Evolutionary conservation across 1,140 invertebrate species (phyloP), one percentile per base, ranked within the genome.

Genomic region (Cephus cinctus): DNA sequence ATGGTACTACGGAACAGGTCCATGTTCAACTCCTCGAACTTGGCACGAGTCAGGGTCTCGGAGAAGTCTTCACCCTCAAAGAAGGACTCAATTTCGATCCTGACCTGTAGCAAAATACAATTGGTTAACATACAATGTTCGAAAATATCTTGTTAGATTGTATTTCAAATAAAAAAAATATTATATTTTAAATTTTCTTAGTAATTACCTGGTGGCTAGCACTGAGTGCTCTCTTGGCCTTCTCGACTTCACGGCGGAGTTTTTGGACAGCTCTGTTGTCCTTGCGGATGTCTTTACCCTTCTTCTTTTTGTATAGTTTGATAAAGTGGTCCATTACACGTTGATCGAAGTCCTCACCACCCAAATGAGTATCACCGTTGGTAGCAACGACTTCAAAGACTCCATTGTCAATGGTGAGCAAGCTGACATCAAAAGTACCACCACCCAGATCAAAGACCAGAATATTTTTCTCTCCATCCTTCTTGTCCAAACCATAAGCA

Each of bases 1-100:
- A 99, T 83, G 2, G 98, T 99, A 18, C 92, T 95, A 63, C 93
- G 84, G 90, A 99, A 99, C 23, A 99, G 82, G 75, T 99, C 96
- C 90, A 98, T 96, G 82, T 99, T 99, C 66, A 99, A 79, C 76
- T 99, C 98, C 74, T 99, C 98, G 73, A 99, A 99, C 80, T 98
- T 98, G 63, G 98, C 97, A 66, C 98, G 84, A 47, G 98, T 99
- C 32, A 99, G 80, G 8, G 94, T 96, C 78, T 99, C 97, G n/a
- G 92, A 96, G 85, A 99, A 99, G 69, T 99, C 97, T 67, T 98
- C 95, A 61, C 96, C 96, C 69, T 99, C 96, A 65, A 92, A 98
- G 83, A 99, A 92, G 11, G 94, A 97, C 80, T 99, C 98, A 70
- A 99, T 98, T 82, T 99, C 97, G 70, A 99, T 96, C 73, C 90